These are phyloP conservation scores for Belgica antarctica DNA, from an alignment of 2,888 invertebrate species.

Conservation along the genomic window DNA sequence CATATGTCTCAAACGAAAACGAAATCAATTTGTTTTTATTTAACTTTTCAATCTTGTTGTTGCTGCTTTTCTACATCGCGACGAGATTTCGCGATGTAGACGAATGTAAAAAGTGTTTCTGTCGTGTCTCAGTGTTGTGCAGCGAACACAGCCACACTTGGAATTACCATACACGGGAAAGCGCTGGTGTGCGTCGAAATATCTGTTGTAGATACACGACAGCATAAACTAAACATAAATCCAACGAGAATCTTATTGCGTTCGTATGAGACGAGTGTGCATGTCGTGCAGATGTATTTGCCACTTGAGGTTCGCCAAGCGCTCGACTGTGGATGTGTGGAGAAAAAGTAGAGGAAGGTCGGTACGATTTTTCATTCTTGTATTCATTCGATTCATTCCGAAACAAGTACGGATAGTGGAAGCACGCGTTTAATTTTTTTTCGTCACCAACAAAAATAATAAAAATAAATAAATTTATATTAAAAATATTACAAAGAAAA, in stretches of 20 bases:
- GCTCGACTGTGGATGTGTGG: neutral
- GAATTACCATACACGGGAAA: neutral
- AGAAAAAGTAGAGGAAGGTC: slow-evolving; percentile 48
- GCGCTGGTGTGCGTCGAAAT: neutral
- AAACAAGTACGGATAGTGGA: slow-evolving; percentile 49
- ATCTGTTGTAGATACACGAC: neutral
- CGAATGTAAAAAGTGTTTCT: neutral
- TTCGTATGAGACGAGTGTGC: neutral
- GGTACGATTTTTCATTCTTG: slow-evolving; percentile 44
- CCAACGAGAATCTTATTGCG: slow-evolving; percentile 1
- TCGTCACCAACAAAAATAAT: slow-evolving; percentile 38
- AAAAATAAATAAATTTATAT: slow-evolving; percentile 32
- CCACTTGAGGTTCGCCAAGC: neutral
- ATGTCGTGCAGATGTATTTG: neutral
- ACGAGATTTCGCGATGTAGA: neutral
- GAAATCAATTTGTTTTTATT: slow-evolving; percentile 39
- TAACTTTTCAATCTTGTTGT: slow-evolving; percentile 33
- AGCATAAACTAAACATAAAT: neutral
- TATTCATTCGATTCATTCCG: slow-evolving; percentile 48
- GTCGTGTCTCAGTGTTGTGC: neutral
- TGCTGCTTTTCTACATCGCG: neutral
- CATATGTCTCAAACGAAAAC: slow-evolving; percentile 36
- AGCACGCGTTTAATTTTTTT: slow-evolving; percentile 46
- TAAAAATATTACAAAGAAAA: slow-evolving; percentile 26
- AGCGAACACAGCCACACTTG: neutral